Base-by-base conservation (phyloP, 2,797 vertebrate species). In the Enteromius treurensis region DNA sequence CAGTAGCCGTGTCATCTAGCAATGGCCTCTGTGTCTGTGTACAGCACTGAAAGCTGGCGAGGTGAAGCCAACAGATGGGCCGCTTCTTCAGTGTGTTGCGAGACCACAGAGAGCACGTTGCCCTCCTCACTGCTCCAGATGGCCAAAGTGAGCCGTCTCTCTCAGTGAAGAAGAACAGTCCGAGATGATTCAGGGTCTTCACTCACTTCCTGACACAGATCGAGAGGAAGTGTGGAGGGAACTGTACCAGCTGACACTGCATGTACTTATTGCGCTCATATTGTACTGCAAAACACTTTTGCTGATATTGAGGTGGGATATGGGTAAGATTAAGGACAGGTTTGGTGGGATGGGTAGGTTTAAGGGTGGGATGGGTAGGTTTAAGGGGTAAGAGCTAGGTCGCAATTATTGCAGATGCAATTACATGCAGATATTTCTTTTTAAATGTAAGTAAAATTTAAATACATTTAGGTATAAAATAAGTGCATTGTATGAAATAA, bases 71-170 rank as follows among this genome's bases (percentile, higher is more conserved):
- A 81, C 81, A 71, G 86, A 80, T 86, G 85, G 79, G 80, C 69
- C 58, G 45, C 81, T 79, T 82, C 80, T 58, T 77, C 80, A 29
- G 32, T 47, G 73, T 42, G 40, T 42, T 77, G 79, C 19, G 34
- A 75, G 21, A 80, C 49, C 40, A 71, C 77, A 55, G 40, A 69
- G 40, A 21, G 42, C 47, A 62, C 62, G 47, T 11, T 65, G 58
- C 32, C 45, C 64, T 70, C 55, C 69, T 53, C 62, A 49, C 71
- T 71, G 70, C 68, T 84, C 87, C 86, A 87, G 87, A 87, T 87
- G 83, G 83, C 80, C 29, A n/a, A 29, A 74, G 64, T 49, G 64
- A 62, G 47, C 79, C 42, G 1, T 40, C 69, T 55, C 73, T 23
- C 32, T 40, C 51, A 58, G 21, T 3, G 6, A 15, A 23, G 49